phyloP scores from a whole-genome alignment of 2,113 vertebrate genomes.

The Varanus komodoensis region DNA sequence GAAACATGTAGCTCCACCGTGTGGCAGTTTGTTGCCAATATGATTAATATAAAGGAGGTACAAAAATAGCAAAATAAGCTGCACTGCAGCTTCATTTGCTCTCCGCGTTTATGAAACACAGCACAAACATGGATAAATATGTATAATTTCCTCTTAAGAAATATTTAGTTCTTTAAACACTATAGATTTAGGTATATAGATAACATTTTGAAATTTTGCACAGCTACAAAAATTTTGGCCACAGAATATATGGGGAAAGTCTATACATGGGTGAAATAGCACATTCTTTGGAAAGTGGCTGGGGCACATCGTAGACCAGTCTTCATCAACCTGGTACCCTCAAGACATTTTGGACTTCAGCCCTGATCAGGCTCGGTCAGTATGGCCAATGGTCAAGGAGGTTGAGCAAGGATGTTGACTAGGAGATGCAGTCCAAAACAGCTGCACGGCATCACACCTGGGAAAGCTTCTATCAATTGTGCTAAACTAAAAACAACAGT shows the following conservation, averaged over 20 bases:
- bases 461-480: neutral
- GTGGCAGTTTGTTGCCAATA: neutral
- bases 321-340: neutral
- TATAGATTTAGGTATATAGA: too few species aligned
- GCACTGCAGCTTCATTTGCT: neutral
- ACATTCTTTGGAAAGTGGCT: neutral
- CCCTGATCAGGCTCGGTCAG: neutral
- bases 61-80: rapidly evolving
- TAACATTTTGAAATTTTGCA: neutral
- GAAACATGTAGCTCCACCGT: neutral
- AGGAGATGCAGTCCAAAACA: too few species aligned
- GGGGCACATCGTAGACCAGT: neutral
- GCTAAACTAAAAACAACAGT: neutral
- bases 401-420: neutral
- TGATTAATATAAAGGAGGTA: neutral
- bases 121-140: neutral
- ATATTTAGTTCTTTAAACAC: neutral
- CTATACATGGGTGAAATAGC: neutral
- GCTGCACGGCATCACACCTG: too few species aligned
- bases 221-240: neutral
- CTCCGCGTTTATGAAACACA: neutral
- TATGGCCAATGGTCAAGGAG: neutral
- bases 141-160: neutral
- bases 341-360: neutral
- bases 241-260: neutral